Evolutionary conservation across 2,797 vertebrate species (phyloP).

Genomic region (Peromyscus attwateri): DNA sequence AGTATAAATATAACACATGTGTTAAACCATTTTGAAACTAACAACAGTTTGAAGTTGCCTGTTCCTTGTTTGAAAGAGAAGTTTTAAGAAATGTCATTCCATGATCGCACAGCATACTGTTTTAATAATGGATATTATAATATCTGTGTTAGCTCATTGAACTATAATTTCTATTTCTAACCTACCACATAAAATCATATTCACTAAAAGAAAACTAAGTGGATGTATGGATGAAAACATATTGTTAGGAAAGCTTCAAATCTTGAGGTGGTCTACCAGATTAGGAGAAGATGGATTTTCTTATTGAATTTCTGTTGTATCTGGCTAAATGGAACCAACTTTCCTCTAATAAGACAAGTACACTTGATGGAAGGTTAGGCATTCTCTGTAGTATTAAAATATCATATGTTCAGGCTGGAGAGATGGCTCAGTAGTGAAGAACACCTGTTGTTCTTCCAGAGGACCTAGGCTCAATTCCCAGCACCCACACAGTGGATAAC

Average conservation of each 20-base stretch:
- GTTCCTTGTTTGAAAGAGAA: not conserved
- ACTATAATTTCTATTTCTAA: not conserved
- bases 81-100: not conserved
- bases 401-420: not conserved
- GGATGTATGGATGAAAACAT: not conserved
- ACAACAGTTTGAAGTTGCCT: not conserved
- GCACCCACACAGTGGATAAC: not conserved
- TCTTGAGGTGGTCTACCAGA: not conserved
- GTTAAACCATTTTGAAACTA: not conserved
- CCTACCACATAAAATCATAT: not conserved
- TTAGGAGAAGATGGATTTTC: not conserved
- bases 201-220: not conserved
- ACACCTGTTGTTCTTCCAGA: not conserved
- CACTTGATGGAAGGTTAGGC: not conserved
- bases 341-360: not conserved
- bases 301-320: not conserved
- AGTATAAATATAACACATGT: not conserved
- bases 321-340: not conserved
- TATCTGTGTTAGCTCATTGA: not conserved
- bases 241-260: not conserved
- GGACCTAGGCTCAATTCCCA: not conserved
- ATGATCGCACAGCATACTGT: not conserved
- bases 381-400: not conserved
- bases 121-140: not conserved
- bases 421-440: not conserved